These are phyloP conservation scores for Otus sunia DNA, from an alignment of 2,113 vertebrate genomes.

Conservation along the genomic window DNA sequence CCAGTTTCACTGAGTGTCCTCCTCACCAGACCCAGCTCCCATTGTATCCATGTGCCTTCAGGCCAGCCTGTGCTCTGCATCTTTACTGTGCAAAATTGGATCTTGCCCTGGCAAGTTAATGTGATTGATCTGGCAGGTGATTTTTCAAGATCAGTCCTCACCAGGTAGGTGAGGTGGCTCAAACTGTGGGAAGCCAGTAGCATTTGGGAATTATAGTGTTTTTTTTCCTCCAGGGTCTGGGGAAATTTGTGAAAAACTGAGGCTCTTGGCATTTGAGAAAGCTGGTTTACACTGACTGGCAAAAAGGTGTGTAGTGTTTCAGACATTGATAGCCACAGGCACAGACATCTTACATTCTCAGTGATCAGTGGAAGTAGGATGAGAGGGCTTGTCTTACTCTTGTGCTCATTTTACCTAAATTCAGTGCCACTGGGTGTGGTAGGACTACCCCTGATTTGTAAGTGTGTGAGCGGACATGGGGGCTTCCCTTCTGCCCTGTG, in stretches of 20 bases:
- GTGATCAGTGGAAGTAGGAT: background rate
- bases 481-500: background rate
- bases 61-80: background rate
- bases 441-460: background rate
- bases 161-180: background rate
- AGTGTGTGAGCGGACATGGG: background rate
- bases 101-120: background rate
- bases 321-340: background rate
- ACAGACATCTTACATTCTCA: background rate
- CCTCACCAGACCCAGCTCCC: fast-evolving
- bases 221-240: background rate
- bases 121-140: background rate
- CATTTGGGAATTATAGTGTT: background rate
- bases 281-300: background rate
- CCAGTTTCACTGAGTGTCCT: background rate
- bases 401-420: background rate
- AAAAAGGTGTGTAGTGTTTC: background rate
- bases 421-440: background rate
- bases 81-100: background rate
- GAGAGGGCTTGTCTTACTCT: background rate
- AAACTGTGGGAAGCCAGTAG: background rate
- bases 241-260: background rate
- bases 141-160: background rate
- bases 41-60: fast-evolving
- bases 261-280: background rate